Conservation (phyloP, 2,113 vertebrate genomes). For the Triplophysa dalaica region DNA sequence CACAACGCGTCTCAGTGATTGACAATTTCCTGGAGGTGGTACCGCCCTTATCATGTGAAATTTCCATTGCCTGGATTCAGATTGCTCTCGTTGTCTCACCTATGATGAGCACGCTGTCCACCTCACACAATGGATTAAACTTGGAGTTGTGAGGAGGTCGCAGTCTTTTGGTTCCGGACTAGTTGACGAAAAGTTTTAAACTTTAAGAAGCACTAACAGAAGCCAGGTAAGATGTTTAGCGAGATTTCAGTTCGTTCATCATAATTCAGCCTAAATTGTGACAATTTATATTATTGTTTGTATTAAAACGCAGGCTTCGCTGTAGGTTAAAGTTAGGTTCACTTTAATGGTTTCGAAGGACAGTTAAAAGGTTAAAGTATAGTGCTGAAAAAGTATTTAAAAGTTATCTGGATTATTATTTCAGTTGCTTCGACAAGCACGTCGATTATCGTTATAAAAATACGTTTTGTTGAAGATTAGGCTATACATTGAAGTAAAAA, state of each 20-base stretch:
- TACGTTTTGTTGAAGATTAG: too few relatives aligned
- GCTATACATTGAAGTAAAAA: too few relatives aligned
- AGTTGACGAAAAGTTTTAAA: neutral
- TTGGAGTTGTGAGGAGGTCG: slow-evolving; percentile 4
- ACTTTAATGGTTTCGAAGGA: too few relatives aligned
- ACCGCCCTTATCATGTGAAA: slow-evolving; percentile 59
- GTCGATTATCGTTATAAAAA: too few relatives aligned
- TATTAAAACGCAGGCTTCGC: too few relatives aligned
- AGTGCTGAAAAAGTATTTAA: too few relatives aligned
- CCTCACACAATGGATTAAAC: slow-evolving; percentile 61
- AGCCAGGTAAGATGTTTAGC: neutral
- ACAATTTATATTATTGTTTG: too few relatives aligned
- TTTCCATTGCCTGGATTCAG: slow-evolving; percentile 38
- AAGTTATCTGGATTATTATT: too few relatives aligned
- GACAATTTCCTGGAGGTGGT: slow-evolving; percentile 87
- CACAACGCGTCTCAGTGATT: slow-evolving; percentile 74
- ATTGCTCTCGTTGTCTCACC: slow-evolving; percentile 28
- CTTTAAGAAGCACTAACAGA: neutral
- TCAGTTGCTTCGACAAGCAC: too few relatives aligned
- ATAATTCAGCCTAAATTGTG: too few relatives aligned
- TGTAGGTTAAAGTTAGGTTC: too few relatives aligned
- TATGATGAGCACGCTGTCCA: slow-evolving; percentile 10
- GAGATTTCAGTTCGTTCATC: neutral
- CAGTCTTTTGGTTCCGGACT: neutral
- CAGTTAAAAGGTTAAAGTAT: too few relatives aligned